Evolutionary conservation across 2,113 vertebrate genomes (phyloP).

Genomic region (Silurus meridionalis): DNA sequence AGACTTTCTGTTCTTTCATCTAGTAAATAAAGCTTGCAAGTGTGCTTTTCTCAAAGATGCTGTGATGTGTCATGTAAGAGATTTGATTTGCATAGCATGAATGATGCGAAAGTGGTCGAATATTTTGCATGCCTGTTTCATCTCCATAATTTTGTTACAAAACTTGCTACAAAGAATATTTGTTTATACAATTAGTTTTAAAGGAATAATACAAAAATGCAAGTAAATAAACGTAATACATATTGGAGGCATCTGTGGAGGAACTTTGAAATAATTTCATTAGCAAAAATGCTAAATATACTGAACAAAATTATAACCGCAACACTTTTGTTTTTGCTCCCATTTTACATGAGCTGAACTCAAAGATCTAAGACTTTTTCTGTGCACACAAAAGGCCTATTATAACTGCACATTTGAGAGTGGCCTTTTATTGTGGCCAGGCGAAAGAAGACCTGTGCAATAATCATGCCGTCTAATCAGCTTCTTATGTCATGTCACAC

Average conservation of each 20-base stretch:
- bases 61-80: not conserved
- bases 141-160: not conserved
- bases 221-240: not conserved
- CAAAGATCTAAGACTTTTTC: too few relatives aligned
- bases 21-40: not conserved
- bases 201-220: not conserved
- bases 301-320: too few relatives aligned
- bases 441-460: too few relatives aligned
- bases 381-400: too few relatives aligned
- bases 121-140: not conserved
- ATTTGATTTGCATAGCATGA: not conserved
- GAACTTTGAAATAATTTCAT: not conserved
- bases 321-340: too few relatives aligned
- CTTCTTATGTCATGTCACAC: too few relatives aligned
- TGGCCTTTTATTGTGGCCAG: too few relatives aligned
- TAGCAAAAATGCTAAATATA: not conserved
- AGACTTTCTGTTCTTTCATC: not conserved
- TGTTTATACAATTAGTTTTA: not conserved
- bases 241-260: not conserved
- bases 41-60: not conserved
- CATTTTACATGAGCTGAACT: too few relatives aligned
- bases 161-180: not conserved
- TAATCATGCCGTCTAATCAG: too few relatives aligned
- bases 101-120: not conserved
- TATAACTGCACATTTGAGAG: too few relatives aligned